Conservation (phyloP, 2,797 vertebrate species). For the Lepilemur ruficaudatus region DNA sequence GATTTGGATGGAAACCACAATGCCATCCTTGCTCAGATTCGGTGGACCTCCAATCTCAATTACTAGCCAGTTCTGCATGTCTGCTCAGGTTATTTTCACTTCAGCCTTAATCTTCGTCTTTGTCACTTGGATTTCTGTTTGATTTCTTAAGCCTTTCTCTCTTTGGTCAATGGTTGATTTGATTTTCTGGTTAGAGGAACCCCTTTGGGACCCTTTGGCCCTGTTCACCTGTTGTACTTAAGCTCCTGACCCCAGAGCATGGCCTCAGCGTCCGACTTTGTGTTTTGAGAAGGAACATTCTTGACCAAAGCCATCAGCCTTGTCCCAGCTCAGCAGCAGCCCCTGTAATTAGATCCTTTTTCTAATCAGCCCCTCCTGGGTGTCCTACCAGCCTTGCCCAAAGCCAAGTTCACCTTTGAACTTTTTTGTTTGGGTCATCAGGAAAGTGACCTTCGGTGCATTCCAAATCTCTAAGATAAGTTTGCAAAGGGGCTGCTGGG, state of each 20-base stretch:
- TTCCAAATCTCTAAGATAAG: constrained; percentile 15
- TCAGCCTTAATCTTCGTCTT: background rate
- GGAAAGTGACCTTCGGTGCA: background rate
- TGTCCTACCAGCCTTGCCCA: background rate
- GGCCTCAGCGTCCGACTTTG: background rate
- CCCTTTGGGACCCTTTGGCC: background rate
- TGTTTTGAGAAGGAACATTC: background rate
- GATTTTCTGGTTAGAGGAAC: background rate
- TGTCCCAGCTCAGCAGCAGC: background rate
- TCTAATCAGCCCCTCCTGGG: background rate
- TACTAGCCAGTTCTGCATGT: background rate
- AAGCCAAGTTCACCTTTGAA: background rate
- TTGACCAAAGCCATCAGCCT: background rate
- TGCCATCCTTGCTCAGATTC: background rate
- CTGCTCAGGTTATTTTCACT: background rate
- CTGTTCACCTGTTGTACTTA: background rate
- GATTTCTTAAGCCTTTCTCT: background rate
- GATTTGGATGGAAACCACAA: background rate
- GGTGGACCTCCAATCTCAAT: background rate
- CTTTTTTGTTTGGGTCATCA: constrained; percentile 19
- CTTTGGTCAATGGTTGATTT: background rate
- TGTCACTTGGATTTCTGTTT: background rate
- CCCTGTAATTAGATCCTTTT: background rate
- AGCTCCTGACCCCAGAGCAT: background rate
- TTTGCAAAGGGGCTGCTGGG: background rate